phyloP scores from a whole-genome alignment of 2,113 vertebrate species.

The Desmodus rotundus region DNA sequence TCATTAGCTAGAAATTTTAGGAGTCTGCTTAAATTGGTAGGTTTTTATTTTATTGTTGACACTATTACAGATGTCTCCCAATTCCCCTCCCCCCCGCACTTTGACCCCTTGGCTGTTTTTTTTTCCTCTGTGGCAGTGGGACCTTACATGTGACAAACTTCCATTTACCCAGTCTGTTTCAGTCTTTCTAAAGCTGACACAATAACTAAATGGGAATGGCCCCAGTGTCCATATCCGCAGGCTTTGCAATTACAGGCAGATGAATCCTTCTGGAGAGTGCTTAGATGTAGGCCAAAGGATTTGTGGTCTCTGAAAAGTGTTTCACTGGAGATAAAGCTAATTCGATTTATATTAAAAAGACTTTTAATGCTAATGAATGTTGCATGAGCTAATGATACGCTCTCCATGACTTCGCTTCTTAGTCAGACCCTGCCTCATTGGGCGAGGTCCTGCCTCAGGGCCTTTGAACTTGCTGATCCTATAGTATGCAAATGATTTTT shows the following conservation, averaged over 20 bases:
- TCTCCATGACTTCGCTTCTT: neutral
- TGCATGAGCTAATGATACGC: neutral
- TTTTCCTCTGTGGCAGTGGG: neutral
- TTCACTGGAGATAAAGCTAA: neutral
- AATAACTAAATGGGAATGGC: neutral
- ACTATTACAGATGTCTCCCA: too few relatives aligned
- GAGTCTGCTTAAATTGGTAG: neutral
- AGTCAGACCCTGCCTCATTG: neutral
- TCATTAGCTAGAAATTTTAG: neutral
- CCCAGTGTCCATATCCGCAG: neutral
- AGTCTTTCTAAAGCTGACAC: neutral
- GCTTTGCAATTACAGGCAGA: neutral
- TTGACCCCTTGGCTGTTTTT: neutral
- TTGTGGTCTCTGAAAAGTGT: constrained; percentile 17
- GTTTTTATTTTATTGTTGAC: too few relatives aligned
- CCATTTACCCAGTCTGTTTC: neutral
- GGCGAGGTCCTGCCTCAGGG: neutral
- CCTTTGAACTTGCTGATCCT: constrained; percentile 15
- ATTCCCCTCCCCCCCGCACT: rapidly evolving
- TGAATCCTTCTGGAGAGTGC: neutral
- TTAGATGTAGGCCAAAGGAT: neutral
- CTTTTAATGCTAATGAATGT: neutral
- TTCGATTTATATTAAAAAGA: neutral
- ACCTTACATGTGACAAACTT: neutral
- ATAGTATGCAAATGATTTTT: constrained; percentile 21